Conservation (phyloP, 1,140 invertebrate genomes). For the Musca domestica region DNA sequence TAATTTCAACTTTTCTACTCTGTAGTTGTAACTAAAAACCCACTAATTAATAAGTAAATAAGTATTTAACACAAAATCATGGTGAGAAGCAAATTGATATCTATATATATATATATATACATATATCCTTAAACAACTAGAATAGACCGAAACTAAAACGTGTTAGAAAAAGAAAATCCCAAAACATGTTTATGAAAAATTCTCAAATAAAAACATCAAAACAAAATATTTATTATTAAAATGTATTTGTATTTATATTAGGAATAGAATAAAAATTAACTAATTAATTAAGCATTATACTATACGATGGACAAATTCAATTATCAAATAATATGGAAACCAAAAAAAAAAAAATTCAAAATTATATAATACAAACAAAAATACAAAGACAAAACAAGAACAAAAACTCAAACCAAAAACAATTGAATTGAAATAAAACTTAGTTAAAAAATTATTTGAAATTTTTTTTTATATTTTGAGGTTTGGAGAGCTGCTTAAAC, state of each 20-base stretch:
- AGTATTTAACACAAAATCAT: not conserved
- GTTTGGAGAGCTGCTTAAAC: too few relatives aligned
- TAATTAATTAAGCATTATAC: not conserved
- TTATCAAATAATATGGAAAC: constrained; percentile 12
- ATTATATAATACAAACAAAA: not conserved
- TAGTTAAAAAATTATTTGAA: constrained; percentile 11
- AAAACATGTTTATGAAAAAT: not conserved
- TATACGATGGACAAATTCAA: constrained; percentile 9
- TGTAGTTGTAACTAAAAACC: not conserved
- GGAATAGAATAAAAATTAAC: constrained; percentile 2
- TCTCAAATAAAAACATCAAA: constrained; percentile 2
- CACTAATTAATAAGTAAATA: not conserved
- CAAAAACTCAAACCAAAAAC: constrained; percentile 5
- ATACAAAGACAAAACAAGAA: not conserved
- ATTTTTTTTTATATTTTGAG: too few relatives aligned
- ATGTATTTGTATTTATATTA: constrained; percentile 20
- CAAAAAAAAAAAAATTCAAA: constrained; percentile 1
- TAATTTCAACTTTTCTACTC: too few relatives aligned
- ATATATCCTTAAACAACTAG: not conserved
- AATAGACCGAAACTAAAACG: too few relatives aligned
- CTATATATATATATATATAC: too few relatives aligned
- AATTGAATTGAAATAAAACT: constrained; percentile 19
- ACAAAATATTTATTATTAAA: not conserved
- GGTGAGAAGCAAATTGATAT: not conserved
- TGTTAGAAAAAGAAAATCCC: too few relatives aligned